These are phyloP conservation scores for Toxostoma redivivum DNA, from an alignment of 2,113 vertebrate genomes.

Conservation along the genomic window DNA sequence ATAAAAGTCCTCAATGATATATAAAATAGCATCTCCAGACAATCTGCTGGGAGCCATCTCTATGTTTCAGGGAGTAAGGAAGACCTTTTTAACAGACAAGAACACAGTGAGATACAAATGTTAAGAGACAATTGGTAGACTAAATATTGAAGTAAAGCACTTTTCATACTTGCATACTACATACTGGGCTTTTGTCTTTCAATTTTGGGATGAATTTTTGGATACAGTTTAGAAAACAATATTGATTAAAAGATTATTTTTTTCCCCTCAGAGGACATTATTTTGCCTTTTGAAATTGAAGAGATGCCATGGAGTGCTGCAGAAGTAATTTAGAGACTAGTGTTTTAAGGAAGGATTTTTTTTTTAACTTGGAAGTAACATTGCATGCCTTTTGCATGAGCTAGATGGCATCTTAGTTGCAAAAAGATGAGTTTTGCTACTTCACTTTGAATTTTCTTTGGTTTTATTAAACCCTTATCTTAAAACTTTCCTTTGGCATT, in stretches of 20 bases:
- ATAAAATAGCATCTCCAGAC: neutral
- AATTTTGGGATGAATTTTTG: neutral
- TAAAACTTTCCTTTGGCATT: neutral
- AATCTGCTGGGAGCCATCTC: neutral
- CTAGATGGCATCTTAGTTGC: neutral
- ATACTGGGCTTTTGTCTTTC: neutral
- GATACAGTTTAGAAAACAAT: neutral
- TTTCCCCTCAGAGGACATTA: neutral
- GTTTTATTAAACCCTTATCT: neutral
- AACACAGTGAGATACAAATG: neutral
- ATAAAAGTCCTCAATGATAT: neutral
- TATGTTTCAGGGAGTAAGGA: neutral
- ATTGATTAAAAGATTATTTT: neutral
- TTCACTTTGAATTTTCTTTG: neutral
- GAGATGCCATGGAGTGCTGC: neutral
- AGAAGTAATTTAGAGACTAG: neutral
- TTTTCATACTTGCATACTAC: neutral
- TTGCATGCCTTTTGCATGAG: conserved; percentile 23
- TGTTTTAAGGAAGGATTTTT: neutral
- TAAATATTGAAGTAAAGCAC: neutral
- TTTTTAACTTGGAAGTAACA: neutral
- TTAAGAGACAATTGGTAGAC: accelerated
- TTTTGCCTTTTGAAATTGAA: neutral
- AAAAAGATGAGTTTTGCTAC: neutral
- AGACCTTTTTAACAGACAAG: neutral